Percentiles rank a stretch among this genome's conserved stretches.
phyloP scores from a whole-genome alignment of 1,140 invertebrate species.

The Euura saliciscinereae region DNA sequence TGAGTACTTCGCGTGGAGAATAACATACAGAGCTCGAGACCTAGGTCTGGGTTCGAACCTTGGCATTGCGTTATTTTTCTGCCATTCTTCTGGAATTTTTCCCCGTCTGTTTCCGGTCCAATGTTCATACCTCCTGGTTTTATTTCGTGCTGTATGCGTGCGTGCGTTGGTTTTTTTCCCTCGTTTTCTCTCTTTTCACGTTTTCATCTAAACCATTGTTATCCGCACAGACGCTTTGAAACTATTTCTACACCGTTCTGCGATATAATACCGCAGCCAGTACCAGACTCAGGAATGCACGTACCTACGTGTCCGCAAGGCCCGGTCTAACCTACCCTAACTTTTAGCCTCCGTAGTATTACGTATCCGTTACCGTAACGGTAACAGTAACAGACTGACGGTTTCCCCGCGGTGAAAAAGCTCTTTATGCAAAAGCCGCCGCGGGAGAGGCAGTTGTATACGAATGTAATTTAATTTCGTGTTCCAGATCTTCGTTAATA shows the following conservation, averaged over 20 bases:
- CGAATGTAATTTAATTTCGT: background rate
- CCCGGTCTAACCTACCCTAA: background rate
- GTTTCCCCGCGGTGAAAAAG: background rate
- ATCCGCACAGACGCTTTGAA: background rate
- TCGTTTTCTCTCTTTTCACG: background rate
- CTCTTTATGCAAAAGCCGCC: too few species aligned
- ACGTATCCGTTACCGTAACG: background rate
- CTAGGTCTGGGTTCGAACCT: constrained; percentile 6
- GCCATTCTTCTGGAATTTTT: background rate
- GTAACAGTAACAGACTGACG: background rate
- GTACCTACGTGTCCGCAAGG: background rate
- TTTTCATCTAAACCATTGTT: background rate
- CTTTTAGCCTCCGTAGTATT: background rate
- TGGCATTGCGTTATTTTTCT: background rate
- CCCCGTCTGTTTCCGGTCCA: background rate
- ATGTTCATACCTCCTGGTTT: background rate
- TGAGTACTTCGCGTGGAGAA: too few species aligned
- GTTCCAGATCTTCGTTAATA: too few species aligned
- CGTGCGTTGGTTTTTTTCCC: too few species aligned
- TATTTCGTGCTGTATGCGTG: too few species aligned
- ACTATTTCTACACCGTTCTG: background rate
- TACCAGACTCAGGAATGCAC: background rate
- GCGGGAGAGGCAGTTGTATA: background rate
- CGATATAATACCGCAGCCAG: background rate
- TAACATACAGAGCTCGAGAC: background rate